Evolutionary conservation across 2,113 vertebrate species (phyloP).

Genomic region (Psittacara wagleri): DNA sequence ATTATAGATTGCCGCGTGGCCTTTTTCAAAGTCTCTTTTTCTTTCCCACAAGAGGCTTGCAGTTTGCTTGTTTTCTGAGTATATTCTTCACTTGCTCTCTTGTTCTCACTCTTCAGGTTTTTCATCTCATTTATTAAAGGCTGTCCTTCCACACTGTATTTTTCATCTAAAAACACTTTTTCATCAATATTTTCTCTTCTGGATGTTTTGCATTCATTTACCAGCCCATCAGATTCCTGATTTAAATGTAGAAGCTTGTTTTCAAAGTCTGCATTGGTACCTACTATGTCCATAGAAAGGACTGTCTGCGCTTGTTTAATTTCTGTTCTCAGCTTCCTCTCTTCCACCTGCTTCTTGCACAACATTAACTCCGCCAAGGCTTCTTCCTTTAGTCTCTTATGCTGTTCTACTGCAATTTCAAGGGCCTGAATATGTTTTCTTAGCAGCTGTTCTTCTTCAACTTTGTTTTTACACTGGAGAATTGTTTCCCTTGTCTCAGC

Average conservation of each 20-base stretch:
- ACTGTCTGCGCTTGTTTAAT: conserved; percentile 70
- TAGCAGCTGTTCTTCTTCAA: conserved; percentile 77
- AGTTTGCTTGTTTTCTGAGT: conserved; percentile 72
- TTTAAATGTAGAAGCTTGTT: conserved; percentile 67
- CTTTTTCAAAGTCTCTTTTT: conserved; percentile 79
- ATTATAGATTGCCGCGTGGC: conserved; percentile 76
- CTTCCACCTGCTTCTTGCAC: conserved; percentile 70
- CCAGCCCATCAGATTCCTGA: conserved; percentile 70
- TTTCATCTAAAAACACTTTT: conserved; percentile 14
- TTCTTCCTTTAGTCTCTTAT: conserved; percentile 83
- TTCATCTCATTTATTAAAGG: conserved; percentile 71
- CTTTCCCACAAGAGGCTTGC: conserved; percentile 71
- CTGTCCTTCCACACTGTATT: conserved; percentile 1
- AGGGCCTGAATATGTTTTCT: conserved; percentile 83
- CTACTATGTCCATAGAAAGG: conserved; percentile 54
- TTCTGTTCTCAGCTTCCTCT: conserved; percentile 68
- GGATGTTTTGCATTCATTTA: conserved; percentile 60
- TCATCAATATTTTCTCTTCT: conserved; percentile 21
- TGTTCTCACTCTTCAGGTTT: conserved; percentile 68
- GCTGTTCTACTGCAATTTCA: conserved; percentile 86
- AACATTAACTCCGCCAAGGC: conserved; percentile 69
- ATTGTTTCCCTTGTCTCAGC: conserved; percentile 78
- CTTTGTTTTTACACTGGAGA: conserved; percentile 67
- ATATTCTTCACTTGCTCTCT: conserved; percentile 70
- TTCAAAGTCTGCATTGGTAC: conserved; percentile 68